Percentiles rank a stretch among this genome's conserved stretches.
Evolutionary conservation across 2,888 invertebrate species (phyloP).

Genomic region (Tiphia femorata): DNA sequence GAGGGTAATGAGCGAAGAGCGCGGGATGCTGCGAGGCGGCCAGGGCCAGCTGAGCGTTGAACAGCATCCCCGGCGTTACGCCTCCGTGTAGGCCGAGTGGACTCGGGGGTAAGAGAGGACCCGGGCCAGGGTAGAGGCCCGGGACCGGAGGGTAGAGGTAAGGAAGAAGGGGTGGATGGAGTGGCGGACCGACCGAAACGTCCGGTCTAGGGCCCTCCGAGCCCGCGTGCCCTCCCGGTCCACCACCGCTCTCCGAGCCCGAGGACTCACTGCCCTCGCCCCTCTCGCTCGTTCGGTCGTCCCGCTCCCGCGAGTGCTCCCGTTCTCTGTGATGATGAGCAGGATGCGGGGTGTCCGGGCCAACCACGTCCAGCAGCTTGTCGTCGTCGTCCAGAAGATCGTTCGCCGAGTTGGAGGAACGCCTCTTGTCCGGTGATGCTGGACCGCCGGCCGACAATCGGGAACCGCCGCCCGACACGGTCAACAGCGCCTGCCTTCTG

Average conservation of each 20-base stretch:
- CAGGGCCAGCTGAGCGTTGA: conserved; percentile 90
- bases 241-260: conserved; percentile 72
- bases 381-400: conserved; percentile 81
- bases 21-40: conserved; percentile 87
- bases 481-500: conserved; percentile 69
- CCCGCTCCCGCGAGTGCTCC: conserved; percentile 63
- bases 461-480: conserved; percentile 66
- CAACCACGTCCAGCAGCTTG: conserved; percentile 87
- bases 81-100: conserved; percentile 77
- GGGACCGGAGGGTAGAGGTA: conserved; percentile 88
- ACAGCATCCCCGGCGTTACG: conserved; percentile 86
- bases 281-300: conserved; percentile 63
- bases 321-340: conserved; percentile 66
- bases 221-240: conserved; percentile 71
- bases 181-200: conserved; percentile 93
- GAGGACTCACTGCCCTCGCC: conserved; percentile 66
- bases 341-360: conserved; percentile 85
- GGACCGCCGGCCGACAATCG: conserved; percentile 62
- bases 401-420: conserved; percentile 63
- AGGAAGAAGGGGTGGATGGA: conserved; percentile 91
- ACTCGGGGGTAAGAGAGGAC: conserved; percentile 78
- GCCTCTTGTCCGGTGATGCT: conserved; percentile 63
- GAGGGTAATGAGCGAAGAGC: conserved; percentile 77
- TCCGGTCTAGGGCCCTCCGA: conserved; percentile 84
- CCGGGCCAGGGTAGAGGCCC: conserved; percentile 83